Conservation (phyloP, 2,113 vertebrate species). For the Rhinichthys klamathensis region DNA sequence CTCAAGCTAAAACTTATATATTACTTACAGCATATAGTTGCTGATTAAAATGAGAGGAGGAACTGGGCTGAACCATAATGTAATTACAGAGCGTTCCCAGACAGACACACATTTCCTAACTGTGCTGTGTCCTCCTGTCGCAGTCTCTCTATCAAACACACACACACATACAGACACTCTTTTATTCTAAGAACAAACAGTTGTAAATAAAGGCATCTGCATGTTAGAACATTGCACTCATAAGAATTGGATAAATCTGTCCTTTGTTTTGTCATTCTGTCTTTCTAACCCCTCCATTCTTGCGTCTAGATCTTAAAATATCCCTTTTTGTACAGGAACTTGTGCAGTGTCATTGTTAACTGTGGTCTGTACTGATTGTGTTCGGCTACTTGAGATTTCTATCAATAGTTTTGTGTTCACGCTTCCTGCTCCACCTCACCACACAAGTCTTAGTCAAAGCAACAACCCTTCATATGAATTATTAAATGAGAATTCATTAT, state of each 20-base stretch:
- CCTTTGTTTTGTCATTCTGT: background rate
- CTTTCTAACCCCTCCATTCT: background rate
- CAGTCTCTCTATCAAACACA: background rate
- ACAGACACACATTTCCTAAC: background rate
- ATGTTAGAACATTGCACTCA: background rate
- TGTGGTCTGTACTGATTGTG: conserved; percentile 8
- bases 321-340: background rate
- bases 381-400: conserved; percentile 27
- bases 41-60: conserved; percentile 37
- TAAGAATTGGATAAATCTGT: conserved; percentile 22
- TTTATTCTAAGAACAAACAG: background rate
- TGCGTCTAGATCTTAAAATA: background rate
- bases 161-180: background rate
- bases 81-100: conserved; percentile 36
- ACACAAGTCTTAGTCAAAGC: background rate
- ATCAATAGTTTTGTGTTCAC: conserved; percentile 10
- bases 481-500: conserved; percentile 20
- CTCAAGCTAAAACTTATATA: conserved; percentile 31
- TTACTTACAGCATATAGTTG: conserved; percentile 37
- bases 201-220: conserved; percentile 3
- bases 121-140: conserved; percentile 4
- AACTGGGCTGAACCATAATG: conserved; percentile 34
- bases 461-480: background rate
- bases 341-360: conserved; percentile 9
- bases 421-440: background rate